These are phyloP conservation scores for Machimus atricapillus DNA, from an alignment of 2,888 invertebrate genomes.

Conservation along the genomic window DNA sequence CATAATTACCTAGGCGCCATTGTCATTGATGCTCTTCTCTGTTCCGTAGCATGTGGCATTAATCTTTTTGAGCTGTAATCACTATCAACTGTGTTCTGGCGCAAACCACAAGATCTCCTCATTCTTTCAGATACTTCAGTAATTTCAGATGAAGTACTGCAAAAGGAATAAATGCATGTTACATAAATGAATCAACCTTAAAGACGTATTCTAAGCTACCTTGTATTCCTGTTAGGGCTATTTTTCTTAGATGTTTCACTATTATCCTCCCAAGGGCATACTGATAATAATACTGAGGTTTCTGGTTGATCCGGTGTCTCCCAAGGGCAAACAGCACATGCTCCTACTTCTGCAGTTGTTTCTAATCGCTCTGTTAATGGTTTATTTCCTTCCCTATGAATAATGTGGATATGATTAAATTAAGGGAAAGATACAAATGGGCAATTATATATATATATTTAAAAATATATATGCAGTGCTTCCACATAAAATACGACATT, in stretches of 20 bases:
- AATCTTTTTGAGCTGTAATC: slow-evolving; percentile 63
- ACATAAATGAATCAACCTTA: background rate
- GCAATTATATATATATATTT: background rate
- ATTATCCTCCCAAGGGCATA: slow-evolving; percentile 59
- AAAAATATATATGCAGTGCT: background rate
- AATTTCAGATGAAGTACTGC: slow-evolving; percentile 69
- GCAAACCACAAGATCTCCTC: slow-evolving; percentile 69
- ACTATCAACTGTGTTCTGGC: slow-evolving; percentile 74
- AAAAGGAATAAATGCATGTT: background rate
- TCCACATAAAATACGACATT: slow-evolving; percentile 16
- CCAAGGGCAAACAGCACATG: slow-evolving; percentile 61
- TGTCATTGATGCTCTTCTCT: slow-evolving; percentile 60
- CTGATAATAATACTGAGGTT: slow-evolving; percentile 53
- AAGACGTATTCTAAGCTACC: slow-evolving; percentile 23
- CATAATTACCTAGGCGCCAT: slow-evolving; percentile 57
- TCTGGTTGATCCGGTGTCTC: slow-evolving; percentile 52
- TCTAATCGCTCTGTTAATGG: slow-evolving; percentile 55
- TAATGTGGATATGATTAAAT: background rate
- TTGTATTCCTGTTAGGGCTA: slow-evolving; percentile 30
- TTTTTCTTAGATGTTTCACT: slow-evolving; percentile 44
- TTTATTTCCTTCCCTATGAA: slow-evolving; percentile 55
- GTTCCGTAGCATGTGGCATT: slow-evolving; percentile 57
- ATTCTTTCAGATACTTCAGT: slow-evolving; percentile 70
- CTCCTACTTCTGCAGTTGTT: slow-evolving; percentile 53
- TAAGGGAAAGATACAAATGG: background rate